Base-by-base conservation (phyloP, 2,113 vertebrate species). In the Mustela nigripes region DNA sequence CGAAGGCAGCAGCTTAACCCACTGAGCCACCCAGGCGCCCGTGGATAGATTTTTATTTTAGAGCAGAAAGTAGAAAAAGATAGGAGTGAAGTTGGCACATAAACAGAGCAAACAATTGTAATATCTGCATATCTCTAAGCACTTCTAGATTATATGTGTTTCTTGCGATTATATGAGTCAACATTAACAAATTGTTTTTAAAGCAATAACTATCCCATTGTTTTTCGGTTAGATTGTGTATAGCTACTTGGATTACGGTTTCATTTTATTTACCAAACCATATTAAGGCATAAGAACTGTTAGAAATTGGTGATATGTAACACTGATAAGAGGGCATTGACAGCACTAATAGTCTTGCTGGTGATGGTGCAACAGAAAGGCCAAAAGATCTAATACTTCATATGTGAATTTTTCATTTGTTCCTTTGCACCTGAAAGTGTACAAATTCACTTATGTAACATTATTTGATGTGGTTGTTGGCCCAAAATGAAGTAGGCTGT, bases 111-210 rank as follows among this genome's bases (percentile, higher is more conserved):
- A 91, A 69, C 62, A 76, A 11, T 42, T 56, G 60, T 89, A 92
- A 94, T 82, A 69, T 95, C 48, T 95, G 2, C 14, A 6, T 36
- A 53, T 92, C 5, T 67, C 50, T 81, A 22, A 95, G 71, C 50
- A 76, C 26, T 97, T 4, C 11, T 80, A 79, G 69, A 67, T 87
- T 81, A 33, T 31, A 2, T 76, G 42, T 76, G 7, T 85, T 89
- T 82, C 53, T 85, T 97, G 53, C 97, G 76, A 28, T 84, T 58
- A 95, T 39, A 87, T n/a, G 56, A 96, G 79, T 95, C 50, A 90
- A 45, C 62, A 62, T 82, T 87, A 94, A 90, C 33, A 97, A 73
- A 28, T 50, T 48, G 31, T 96, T 87, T 89, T 90, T 89, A 84
- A 94, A 87, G 58, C 79, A 89, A 2, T 78, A 79, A 78, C 74